These are phyloP conservation scores for Phortica magna DNA, from an alignment of 2,888 invertebrate genomes.

Conservation along the genomic window DNA sequence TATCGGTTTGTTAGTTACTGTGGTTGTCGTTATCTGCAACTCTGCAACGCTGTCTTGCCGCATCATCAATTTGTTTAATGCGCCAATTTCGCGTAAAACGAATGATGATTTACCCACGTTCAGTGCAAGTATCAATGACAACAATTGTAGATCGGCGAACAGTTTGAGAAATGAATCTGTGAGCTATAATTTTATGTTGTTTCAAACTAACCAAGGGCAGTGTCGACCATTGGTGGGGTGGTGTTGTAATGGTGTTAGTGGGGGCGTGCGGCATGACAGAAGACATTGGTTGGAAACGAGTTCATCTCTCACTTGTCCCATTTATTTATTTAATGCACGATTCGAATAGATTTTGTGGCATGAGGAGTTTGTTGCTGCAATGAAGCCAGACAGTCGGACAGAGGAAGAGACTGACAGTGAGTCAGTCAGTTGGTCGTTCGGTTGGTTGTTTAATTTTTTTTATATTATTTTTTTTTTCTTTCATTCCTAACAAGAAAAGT, in stretches of 20 bases:
- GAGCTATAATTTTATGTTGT: not conserved
- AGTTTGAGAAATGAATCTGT: not conserved
- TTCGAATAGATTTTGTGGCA: constrained; percentile 50
- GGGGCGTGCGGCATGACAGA: not conserved
- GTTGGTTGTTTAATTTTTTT: constrained; percentile 43
- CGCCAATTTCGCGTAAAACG: constrained; percentile 61
- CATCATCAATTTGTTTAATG: constrained; percentile 69
- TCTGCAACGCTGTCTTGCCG: constrained; percentile 41
- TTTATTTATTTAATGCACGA: constrained; percentile 73
- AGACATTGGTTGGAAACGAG: not conserved
- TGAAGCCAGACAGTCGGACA: not conserved
- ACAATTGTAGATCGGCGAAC: constrained; percentile 48
- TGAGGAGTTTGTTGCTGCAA: constrained; percentile 11
- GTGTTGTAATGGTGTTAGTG: not conserved
- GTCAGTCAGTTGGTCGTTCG: constrained; percentile 47
- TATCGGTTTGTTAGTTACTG: not conserved
- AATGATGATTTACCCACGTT: constrained; percentile 54
- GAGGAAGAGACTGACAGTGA: not conserved
- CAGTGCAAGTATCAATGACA: constrained; percentile 63
- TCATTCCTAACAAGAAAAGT: not conserved
- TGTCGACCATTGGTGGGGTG: not conserved
- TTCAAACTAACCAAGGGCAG: constrained; percentile 13
- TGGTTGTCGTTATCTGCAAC: constrained; percentile 20
- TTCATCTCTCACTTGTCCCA: constrained; percentile 66
- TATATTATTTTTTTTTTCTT: not conserved